A percentile compares a stretch with the other conserved stretches of the same genome.
These are phyloP conservation scores for Plebejus melissa DNA, from an alignment of 2,888 invertebrate genomes.

Conservation along the genomic window DNA sequence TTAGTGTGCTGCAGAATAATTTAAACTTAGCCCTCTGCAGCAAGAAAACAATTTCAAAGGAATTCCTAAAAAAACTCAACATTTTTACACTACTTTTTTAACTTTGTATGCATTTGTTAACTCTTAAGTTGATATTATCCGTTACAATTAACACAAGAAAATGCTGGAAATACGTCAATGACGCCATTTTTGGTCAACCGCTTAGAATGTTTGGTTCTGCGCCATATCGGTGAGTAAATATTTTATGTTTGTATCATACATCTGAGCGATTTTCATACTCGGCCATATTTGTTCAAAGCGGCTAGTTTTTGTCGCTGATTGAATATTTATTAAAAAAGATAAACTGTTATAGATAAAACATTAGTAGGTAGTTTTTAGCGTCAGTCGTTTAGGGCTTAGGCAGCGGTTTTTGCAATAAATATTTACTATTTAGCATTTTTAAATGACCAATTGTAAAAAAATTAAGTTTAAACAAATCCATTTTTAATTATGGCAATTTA, in stretches of 20 bases:
- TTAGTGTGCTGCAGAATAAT: no score
- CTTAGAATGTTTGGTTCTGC: constrained; percentile 14
- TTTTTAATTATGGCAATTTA: no score
- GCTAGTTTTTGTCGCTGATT: constrained; percentile 4
- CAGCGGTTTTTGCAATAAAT: background rate
- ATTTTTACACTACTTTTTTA: background rate
- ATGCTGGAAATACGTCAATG: constrained; percentile 16
- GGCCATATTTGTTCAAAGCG: constrained; percentile 6
- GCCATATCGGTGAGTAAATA: constrained; percentile 22
- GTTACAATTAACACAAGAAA: constrained; percentile 1
- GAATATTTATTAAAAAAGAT: background rate
- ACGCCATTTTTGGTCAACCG: constrained; percentile 4
- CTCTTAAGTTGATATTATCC: background rate
- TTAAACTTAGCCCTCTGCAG: no score
- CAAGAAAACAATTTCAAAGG: no score
- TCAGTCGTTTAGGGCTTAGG: background rate
- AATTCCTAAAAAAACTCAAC: background rate
- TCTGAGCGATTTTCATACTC: constrained; percentile 16
- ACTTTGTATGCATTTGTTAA: background rate
- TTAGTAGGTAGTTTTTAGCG: background rate
- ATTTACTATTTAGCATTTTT: background rate
- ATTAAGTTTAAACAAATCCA: background rate
- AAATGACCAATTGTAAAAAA: background rate
- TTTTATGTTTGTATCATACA: constrained; percentile 22
- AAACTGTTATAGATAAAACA: background rate